phyloP scores from a whole-genome alignment of 2,113 vertebrate genomes.

The Climacteris rufus region DNA sequence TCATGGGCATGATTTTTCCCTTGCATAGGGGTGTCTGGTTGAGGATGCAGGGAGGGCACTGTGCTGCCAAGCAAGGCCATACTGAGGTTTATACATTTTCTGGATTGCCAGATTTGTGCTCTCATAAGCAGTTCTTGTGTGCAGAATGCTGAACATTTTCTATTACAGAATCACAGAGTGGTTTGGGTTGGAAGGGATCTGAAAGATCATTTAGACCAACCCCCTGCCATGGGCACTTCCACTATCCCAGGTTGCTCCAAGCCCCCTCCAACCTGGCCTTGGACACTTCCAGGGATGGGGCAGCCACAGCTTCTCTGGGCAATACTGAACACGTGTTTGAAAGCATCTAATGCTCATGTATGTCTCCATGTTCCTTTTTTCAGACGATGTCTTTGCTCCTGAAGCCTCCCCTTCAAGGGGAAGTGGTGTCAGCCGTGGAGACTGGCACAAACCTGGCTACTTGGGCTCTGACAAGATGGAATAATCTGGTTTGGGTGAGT shows the following conservation, averaged over 20 bases:
- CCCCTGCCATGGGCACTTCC: not conserved
- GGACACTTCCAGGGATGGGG: not conserved
- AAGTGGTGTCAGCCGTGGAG: not conserved
- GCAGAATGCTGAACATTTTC: not conserved
- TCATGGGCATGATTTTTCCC: not conserved
- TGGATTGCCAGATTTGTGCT: not conserved
- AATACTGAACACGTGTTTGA: accelerated
- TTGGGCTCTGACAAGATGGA: not conserved
- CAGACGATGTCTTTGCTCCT: not conserved
- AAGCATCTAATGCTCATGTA: not conserved
- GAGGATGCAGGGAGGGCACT: not conserved
- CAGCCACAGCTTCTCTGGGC: not conserved
- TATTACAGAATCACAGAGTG: not conserved
- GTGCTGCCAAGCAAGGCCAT: not conserved
- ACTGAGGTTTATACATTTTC: not conserved
- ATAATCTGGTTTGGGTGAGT: conserved; percentile 2
- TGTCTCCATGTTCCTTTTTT: not conserved
- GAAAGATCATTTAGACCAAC: not conserved
- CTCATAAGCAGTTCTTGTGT: not conserved
- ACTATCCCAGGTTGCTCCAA: not conserved
- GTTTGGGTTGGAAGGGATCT: not conserved
- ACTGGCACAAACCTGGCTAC: not conserved
- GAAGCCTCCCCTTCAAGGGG: not conserved
- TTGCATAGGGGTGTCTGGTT: not conserved
- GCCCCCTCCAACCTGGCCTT: accelerated